Conservation (phyloP, 2,888 invertebrate genomes). For the Eudemis profundana region DNA sequence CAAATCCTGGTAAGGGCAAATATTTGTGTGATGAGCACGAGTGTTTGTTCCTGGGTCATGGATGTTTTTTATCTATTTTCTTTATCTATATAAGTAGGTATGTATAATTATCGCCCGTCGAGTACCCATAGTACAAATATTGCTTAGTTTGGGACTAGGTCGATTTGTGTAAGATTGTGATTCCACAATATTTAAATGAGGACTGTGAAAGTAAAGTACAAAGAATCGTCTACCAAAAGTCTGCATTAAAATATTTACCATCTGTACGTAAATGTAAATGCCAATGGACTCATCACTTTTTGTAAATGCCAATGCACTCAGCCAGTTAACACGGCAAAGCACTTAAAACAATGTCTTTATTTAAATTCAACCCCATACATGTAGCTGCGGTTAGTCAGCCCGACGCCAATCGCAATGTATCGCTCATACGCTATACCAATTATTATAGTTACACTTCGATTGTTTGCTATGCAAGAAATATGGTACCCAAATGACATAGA, state of each 20-base stretch:
- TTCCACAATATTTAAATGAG: not conserved
- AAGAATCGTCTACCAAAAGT: conserved; percentile 1
- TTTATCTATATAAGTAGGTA: too few species aligned
- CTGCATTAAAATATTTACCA: conserved; percentile 20
- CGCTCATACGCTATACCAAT: conserved; percentile 17
- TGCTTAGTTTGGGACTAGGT: too few species aligned
- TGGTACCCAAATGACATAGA: not conserved
- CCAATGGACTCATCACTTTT: conserved; percentile 22
- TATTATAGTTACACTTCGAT: conserved; percentile 9
- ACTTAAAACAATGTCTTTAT: conserved; percentile 39
- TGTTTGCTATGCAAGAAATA: conserved; percentile 5
- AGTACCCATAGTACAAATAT: too few species aligned
- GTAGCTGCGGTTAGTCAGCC: conserved; percentile 34
- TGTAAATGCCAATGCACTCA: conserved; percentile 23
- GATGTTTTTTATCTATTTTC: too few species aligned
- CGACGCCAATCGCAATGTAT: conserved; percentile 17
- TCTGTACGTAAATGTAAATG: conserved; percentile 25
- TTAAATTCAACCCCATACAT: conserved; percentile 40
- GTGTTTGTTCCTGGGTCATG: too few species aligned
- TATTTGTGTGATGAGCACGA: too few species aligned
- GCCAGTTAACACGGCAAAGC: conserved; percentile 36
- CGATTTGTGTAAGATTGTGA: too few species aligned
- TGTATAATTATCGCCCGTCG: too few species aligned
- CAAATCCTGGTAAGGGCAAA: too few species aligned
- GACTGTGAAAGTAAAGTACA: not conserved